Evolutionary conservation across 2,888 invertebrate species (phyloP).

Genomic region (Spicauda simplicius): DNA sequence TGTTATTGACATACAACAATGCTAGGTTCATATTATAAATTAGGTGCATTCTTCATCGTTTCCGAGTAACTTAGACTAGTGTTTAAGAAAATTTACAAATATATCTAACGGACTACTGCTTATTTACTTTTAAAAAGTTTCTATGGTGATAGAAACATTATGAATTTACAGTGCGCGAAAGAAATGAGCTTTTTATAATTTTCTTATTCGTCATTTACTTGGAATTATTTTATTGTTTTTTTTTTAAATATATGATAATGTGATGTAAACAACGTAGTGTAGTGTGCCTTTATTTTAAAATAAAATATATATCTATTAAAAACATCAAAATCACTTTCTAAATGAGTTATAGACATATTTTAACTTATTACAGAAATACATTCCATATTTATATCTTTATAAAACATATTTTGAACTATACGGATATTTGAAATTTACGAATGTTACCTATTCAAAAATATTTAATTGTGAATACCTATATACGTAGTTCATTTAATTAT

Average conservation of each 20-base stretch:
- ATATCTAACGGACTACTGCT: background rate
- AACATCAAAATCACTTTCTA: background rate
- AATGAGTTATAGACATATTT: conserved; percentile 3
- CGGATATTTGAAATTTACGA: conserved; percentile 23
- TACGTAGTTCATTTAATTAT: conserved; percentile 7
- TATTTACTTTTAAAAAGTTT: background rate
- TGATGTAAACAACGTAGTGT: conserved; percentile 17
- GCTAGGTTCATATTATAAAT: conserved; percentile 12
- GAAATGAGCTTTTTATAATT: background rate
- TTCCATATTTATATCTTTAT: conserved; percentile 32
- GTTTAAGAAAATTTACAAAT: background rate
- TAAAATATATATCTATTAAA: conserved; percentile 13
- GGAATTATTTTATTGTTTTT: background rate
- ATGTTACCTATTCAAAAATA: conserved; percentile 31
- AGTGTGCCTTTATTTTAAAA: conserved; percentile 21
- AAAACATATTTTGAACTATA: conserved; percentile 27
- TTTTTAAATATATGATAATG: background rate
- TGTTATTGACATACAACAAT: conserved; percentile 10
- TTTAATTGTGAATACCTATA: conserved; percentile 12
- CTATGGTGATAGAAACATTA: background rate
- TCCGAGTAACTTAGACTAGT: background rate
- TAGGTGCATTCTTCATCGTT: background rate
- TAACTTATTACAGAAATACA: conserved; percentile 30
- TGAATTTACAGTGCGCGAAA: background rate
- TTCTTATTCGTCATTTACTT: background rate